phyloP scores from a whole-genome alignment of 2,113 vertebrate genomes.

The Baryphthengus martii region DNA sequence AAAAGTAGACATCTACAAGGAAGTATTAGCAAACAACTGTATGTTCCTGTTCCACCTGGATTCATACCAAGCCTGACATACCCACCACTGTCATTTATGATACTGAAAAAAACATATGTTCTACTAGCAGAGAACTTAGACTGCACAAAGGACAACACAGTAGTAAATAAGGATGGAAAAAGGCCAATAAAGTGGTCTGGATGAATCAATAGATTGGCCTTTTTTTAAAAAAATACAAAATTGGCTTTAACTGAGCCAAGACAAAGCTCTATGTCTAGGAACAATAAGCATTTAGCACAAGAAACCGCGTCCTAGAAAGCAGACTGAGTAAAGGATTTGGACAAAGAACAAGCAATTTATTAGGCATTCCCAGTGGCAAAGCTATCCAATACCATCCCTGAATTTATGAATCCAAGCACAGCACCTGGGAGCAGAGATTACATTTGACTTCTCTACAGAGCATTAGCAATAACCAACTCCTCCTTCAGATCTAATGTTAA shows the following conservation, averaged over 20 bases:
- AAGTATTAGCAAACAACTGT: not conserved
- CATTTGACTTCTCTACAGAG: not conserved
- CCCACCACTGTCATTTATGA: not conserved
- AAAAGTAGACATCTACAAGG: not conserved
- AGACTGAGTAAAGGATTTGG: not conserved
- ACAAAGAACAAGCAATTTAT: constrained; percentile 1
- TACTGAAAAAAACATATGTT: not conserved
- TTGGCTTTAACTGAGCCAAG: not conserved
- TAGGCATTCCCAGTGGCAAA: not conserved
- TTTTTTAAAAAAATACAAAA: not conserved
- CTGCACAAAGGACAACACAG: not conserved
- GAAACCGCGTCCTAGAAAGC: not conserved
- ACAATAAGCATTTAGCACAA: not conserved
- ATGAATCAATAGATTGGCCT: not conserved
- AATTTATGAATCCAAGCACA: not conserved
- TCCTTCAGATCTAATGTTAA: not conserved
- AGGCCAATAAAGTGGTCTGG: not conserved
- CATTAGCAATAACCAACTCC: not conserved
- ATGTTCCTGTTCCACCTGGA: not conserved
- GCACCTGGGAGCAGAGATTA: not conserved
- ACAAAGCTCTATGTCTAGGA: not conserved
- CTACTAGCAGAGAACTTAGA: not conserved
- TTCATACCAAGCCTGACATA: not conserved
- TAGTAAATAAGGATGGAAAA: not conserved
- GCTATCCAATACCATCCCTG: not conserved